Evolutionary conservation across 2,888 invertebrate genomes (phyloP).

Genomic region (Patella depressa): DNA sequence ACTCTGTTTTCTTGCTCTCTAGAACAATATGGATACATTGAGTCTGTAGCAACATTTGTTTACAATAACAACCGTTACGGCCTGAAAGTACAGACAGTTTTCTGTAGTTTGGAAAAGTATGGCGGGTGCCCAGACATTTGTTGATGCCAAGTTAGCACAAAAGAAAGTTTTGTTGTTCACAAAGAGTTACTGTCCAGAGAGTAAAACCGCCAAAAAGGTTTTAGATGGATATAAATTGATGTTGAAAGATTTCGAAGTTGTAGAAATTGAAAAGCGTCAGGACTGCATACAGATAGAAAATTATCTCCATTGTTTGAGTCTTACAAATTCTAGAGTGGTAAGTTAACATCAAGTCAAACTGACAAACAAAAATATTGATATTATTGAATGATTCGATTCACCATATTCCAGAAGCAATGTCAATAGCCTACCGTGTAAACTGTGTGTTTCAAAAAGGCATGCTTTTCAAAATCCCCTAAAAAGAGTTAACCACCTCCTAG

Average conservation of each 20-base stretch:
- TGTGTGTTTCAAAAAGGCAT: too few species aligned
- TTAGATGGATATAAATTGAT: constrained; percentile 52
- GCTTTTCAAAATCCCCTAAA: too few species aligned
- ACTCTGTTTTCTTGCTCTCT: not conserved
- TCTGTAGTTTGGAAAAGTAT: constrained; percentile 18
- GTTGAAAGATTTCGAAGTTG: constrained; percentile 56
- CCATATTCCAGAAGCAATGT: too few species aligned
- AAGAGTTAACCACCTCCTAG: too few species aligned
- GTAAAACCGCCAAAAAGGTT: constrained; percentile 47
- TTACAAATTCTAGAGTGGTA: constrained; percentile 64
- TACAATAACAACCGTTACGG: not conserved
- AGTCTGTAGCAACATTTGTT: not conserved
- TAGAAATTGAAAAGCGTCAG: constrained; percentile 67
- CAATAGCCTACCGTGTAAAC: too few species aligned
- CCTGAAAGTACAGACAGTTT: not conserved
- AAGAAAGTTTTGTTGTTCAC: constrained; percentile 64
- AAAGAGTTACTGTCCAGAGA: constrained; percentile 61
- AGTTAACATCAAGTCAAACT: constrained; percentile 13
- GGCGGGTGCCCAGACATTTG: constrained; percentile 64
- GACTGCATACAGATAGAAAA: constrained; percentile 68
- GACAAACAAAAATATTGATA: too few species aligned
- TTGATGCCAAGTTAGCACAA: constrained; percentile 63
- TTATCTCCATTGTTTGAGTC: constrained; percentile 66
- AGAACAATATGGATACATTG: not conserved
- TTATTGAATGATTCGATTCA: too few species aligned